phyloP scores from a whole-genome alignment of 2,888 invertebrate genomes.

The Harpalus rufipes region DNA sequence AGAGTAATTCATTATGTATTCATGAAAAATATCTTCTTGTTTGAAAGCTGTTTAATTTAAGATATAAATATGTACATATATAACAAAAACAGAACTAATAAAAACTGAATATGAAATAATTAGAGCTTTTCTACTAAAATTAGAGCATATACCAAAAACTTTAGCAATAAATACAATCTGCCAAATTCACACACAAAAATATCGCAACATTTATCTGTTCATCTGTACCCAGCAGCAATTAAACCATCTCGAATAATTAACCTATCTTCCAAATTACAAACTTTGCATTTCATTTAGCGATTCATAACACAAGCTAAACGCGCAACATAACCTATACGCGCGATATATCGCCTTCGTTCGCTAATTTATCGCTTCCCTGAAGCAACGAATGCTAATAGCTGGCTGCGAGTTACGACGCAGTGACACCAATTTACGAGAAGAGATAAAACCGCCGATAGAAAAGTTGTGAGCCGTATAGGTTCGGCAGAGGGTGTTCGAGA shows the following conservation, averaged over 20 bases:
- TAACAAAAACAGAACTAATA: neutral
- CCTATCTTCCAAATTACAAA: constrained; percentile 50
- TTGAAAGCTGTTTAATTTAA: neutral
- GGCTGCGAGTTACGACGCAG: constrained; percentile 51
- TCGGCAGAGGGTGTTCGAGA: neutral
- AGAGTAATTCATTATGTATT: constrained; percentile 38
- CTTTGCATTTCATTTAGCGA: constrained; percentile 57
- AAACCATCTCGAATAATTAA: constrained; percentile 46
- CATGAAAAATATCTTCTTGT: constrained; percentile 5
- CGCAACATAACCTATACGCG: constrained; percentile 47
- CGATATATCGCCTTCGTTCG: constrained; percentile 56
- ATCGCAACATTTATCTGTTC: constrained; percentile 1
- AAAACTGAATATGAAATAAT: neutral
- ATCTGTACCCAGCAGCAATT: constrained; percentile 20
- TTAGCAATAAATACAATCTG: constrained; percentile 20
- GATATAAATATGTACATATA: neutral
- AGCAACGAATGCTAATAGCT: constrained; percentile 59
- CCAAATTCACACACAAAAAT: constrained; percentile 2
- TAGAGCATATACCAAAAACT: neutral
- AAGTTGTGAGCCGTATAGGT: constrained; percentile 30
- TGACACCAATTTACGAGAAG: constrained; percentile 64
- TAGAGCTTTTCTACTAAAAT: neutral
- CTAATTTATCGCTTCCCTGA: constrained; percentile 63
- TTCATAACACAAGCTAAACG: constrained; percentile 41
- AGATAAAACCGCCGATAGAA: constrained; percentile 63